phyloP scores from a whole-genome alignment of 37 sponge, comb jelly and placozoan species.

The Diacarnus erythraeanus region DNA sequence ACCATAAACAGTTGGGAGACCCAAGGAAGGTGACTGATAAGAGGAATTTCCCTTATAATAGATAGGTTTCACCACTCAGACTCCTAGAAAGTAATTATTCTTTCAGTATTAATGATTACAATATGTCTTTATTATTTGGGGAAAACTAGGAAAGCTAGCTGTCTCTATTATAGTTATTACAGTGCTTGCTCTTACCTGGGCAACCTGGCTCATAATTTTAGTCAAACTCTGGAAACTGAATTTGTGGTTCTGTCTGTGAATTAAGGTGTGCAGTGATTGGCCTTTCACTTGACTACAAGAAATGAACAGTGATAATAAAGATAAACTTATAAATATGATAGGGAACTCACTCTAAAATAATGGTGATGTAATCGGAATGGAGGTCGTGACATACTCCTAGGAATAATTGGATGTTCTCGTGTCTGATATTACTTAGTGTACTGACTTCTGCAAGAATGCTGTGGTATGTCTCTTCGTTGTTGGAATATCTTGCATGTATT shows the following conservation, averaged over 20 bases:
- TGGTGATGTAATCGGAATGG: conserved; percentile 15
- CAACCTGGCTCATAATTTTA: conserved; percentile 56
- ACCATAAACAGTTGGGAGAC: no score
- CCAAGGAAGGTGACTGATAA: no score
- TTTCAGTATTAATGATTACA: no score
- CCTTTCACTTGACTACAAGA: conserved; percentile 49
- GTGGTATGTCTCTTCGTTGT: conserved; percentile 1
- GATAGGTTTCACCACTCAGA: no score
- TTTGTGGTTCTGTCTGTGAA: conserved; percentile 40
- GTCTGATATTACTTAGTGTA: conserved; percentile 56
- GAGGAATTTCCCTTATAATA: no score
- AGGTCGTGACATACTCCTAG: conserved; percentile 69
- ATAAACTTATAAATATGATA: background rate
- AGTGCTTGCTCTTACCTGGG: conserved; percentile 64
- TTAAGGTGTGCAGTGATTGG: conserved; percentile 35
- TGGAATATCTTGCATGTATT: conserved; percentile 33
- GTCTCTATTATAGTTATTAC: no score
- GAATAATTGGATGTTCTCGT: conserved; percentile 73
- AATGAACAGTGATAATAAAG: background rate
- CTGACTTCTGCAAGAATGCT: conserved; percentile 37
- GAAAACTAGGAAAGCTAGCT: no score
- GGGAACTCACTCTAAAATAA: conserved; percentile 38
- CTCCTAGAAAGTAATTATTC: no score
- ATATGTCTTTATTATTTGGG: no score
- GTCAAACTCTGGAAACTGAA: conserved; percentile 26